Evolutionary conservation across 2,888 invertebrate species (phyloP), one percentile per base, ranked within the genome.

Genomic region (Meteorus colon): DNA sequence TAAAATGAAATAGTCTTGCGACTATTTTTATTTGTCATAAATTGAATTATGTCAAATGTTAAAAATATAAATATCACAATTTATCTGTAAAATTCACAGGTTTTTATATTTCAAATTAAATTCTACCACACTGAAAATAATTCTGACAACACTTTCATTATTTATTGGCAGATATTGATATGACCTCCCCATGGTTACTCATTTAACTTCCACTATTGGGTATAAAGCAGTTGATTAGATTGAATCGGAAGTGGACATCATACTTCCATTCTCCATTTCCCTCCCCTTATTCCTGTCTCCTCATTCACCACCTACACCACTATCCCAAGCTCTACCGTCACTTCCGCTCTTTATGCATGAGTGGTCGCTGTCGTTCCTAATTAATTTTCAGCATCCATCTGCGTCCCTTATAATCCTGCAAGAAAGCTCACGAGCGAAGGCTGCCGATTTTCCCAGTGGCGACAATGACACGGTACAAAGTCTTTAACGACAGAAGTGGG

Each of bases 371-470:
- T 79, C 82, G 73, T 79, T 79, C 81, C 79, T 83, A 86, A 84
- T 83, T 83, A 86, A 84, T 85, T 77, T 79, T 78, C 48, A 76
- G 73, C 74, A 81, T 81, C 81, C 78, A 72, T 77, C 67, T 59
- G 55, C 6, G 19, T 55, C 55, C 55, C 75, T 62, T 73, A 76
- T 84, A 82, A 84, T 83, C 81, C 81, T 62, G 73, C 67, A 16
- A 62, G 62, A 62, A 31, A 29, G 67, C 48, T 41, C 76, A 74
- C 77, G 70, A 62, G 34, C 67, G 69, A 77, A 65, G 78, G 67
- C 77, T 81, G 82, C 78, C 70, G 80, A 82, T 82, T 82, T 86
- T 85, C 84, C 83, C 84, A 82, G 78, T 55, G 55, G 16, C 8
- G 31, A 62, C 62, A 62, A 62, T 62, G 65, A 65, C 37, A 29